phyloP scores from a whole-genome alignment of 2,797 vertebrate species.

The Phalloptychus januarius region DNA sequence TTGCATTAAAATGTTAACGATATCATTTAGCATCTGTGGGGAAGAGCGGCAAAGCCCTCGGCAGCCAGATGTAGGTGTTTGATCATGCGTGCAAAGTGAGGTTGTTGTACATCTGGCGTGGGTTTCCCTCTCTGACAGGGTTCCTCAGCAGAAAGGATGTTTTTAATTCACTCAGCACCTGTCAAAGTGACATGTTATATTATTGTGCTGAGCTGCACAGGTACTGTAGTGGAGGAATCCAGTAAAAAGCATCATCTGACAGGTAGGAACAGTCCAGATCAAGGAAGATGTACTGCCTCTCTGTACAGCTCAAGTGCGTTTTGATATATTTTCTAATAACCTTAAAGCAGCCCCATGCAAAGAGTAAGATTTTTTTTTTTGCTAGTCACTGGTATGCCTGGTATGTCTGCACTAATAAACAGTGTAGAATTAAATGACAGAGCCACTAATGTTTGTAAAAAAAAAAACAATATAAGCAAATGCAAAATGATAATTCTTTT shows the following conservation, averaged over 20 bases:
- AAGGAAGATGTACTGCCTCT: slow-evolving; percentile 17
- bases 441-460: neutral
- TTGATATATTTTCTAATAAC: slow-evolving; percentile 29
- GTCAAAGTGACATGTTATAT: slow-evolving; percentile 78
- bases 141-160: slow-evolving; percentile 66
- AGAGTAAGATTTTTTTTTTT: neutral
- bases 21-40: slow-evolving; percentile 80
- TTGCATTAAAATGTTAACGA: slow-evolving; percentile 83
- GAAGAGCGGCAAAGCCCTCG: slow-evolving; percentile 66
- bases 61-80: slow-evolving; percentile 78
- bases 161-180: slow-evolving; percentile 79
- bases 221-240: slow-evolving; percentile 45
- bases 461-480: neutral
- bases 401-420: neutral
- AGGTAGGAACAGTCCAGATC: slow-evolving; percentile 48
- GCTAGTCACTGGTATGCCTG: neutral
- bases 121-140: slow-evolving; percentile 67
- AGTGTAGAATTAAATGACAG: neutral
- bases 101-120: slow-evolving; percentile 76
- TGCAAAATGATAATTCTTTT: neutral
- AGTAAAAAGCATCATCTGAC: slow-evolving; percentile 59
- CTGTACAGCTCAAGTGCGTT: slow-evolving; percentile 3
- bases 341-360: neutral
- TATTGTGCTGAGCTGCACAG: slow-evolving; percentile 63
- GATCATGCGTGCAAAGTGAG: slow-evolving; percentile 78